A percentile compares a stretch with the other conserved stretches of the same genome.
Conservation (phyloP, 30 jellyfish, hydroid and myxozoan species). For the Pseudorhiza aurosa region DNA sequence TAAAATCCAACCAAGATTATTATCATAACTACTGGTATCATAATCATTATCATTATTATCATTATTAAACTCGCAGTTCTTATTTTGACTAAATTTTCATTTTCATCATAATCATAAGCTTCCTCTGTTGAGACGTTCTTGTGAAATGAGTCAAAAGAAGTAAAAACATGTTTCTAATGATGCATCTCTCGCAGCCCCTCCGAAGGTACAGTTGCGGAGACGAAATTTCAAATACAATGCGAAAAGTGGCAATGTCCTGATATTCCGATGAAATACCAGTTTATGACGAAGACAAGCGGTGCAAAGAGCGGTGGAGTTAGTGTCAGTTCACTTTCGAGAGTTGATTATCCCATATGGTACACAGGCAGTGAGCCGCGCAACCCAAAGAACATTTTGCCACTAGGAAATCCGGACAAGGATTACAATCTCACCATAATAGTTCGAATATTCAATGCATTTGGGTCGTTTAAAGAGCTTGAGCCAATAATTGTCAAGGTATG, state of each 20-base stretch:
- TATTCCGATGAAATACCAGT: conserved; percentile 51
- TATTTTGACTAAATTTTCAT: too few relatives aligned
- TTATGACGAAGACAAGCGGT: conserved; percentile 49
- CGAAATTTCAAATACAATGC: conserved; percentile 70
- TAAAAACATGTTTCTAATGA: neutral
- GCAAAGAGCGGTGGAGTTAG: neutral
- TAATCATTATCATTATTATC: too few relatives aligned
- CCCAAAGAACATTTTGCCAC: conserved; percentile 56
- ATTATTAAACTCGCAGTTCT: too few relatives aligned
- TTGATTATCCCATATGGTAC: conserved; percentile 61
- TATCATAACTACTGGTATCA: too few relatives aligned
- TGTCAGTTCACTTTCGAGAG: conserved; percentile 27
- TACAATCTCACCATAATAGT: conserved; percentile 52
- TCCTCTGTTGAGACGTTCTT: too few relatives aligned
- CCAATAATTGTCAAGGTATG: conserved; percentile 52
- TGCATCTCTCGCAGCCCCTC: conserved; percentile 60
- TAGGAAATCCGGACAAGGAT: conserved; percentile 58
- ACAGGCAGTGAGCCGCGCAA: conserved; percentile 62
- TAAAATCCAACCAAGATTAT: too few relatives aligned
- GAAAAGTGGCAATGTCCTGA: conserved; percentile 69
- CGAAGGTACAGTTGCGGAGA: conserved; percentile 49
- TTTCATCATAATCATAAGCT: too few relatives aligned
- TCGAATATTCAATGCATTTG: conserved; percentile 62
- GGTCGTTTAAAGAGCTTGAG: conserved; percentile 31
- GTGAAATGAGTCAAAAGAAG: too few relatives aligned